Evolutionary conservation across 2,888 invertebrate species (phyloP).

Genomic region (Smittia sp.): DNA sequence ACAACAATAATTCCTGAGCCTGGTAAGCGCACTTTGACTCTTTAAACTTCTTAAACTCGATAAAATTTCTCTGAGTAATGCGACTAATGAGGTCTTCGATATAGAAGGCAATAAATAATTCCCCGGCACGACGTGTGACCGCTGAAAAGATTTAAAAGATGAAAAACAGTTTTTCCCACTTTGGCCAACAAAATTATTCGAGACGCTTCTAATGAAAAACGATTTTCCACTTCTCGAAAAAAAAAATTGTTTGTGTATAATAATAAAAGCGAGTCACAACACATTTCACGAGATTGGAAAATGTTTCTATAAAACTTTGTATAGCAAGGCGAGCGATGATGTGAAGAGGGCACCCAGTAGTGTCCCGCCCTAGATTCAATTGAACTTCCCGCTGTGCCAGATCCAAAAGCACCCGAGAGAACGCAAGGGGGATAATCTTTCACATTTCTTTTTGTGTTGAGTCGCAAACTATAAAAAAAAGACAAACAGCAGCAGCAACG

Average conservation of each 20-base stretch:
- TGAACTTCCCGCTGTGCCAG: background rate
- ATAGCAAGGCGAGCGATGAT: background rate
- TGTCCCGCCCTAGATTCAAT: background rate
- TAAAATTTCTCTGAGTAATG: too few species aligned
- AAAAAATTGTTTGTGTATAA: too few species aligned
- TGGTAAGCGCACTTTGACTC: conserved; percentile 9
- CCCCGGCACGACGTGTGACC: too few species aligned
- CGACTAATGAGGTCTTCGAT: too few species aligned
- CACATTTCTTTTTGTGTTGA: background rate
- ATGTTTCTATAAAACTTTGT: background rate
- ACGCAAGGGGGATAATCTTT: background rate
- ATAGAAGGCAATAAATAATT: too few species aligned
- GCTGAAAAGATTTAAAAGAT: too few species aligned
- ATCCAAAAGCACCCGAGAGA: background rate
- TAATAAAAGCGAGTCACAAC: background rate
- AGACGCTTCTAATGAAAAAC: too few species aligned
- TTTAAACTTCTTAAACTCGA: too few species aligned
- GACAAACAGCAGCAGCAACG: background rate
- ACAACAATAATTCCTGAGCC: background rate
- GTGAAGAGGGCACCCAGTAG: conserved; percentile 8
- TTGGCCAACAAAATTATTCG: too few species aligned
- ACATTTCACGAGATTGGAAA: conserved; percentile 8
- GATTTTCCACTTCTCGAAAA: too few species aligned
- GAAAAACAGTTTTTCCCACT: too few species aligned
- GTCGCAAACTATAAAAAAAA: background rate